Conservation (phyloP, 2,113 vertebrate species). For the Zapus hudsonius region DNA sequence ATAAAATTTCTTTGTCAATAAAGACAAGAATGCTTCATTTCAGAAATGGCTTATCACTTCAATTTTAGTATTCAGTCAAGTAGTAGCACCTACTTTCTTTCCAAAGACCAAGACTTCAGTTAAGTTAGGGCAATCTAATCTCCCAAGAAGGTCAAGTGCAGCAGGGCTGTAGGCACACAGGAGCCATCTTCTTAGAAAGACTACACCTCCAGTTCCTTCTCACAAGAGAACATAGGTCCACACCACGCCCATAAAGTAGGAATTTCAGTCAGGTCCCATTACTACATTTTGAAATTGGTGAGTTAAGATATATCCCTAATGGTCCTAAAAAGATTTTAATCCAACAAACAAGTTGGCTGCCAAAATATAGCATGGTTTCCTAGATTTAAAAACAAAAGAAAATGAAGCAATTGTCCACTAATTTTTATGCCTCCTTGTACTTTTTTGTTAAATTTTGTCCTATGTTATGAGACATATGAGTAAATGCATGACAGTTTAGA, state of each 20-base stretch:
- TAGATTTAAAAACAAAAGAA: neutral
- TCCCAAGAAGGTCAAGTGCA: neutral
- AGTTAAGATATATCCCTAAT: neutral
- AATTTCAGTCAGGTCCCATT: neutral
- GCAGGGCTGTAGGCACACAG: neutral
- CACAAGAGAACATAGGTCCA: neutral
- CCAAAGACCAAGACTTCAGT: neutral
- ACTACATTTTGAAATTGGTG: neutral
- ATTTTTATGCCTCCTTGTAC: neutral
- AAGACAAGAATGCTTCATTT: neutral
- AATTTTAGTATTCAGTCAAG: neutral
- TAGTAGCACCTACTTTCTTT: neutral
- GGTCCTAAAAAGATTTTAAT: neutral
- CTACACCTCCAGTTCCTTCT: neutral
- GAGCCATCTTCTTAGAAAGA: neutral
- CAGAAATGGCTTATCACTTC: neutral
- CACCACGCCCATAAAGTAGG: neutral
- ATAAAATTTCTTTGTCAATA: neutral
- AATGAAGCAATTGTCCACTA: neutral
- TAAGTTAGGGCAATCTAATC: neutral
- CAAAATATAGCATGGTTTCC: neutral
- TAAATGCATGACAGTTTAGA: neutral
- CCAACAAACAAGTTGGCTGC: neutral
- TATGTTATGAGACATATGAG: neutral
- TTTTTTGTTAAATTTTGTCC: conserved; percentile 11